Evolutionary conservation across 2,797 vertebrate species (phyloP), one percentile per base, ranked within the genome.

Genomic region (Crotalus adamanteus): DNA sequence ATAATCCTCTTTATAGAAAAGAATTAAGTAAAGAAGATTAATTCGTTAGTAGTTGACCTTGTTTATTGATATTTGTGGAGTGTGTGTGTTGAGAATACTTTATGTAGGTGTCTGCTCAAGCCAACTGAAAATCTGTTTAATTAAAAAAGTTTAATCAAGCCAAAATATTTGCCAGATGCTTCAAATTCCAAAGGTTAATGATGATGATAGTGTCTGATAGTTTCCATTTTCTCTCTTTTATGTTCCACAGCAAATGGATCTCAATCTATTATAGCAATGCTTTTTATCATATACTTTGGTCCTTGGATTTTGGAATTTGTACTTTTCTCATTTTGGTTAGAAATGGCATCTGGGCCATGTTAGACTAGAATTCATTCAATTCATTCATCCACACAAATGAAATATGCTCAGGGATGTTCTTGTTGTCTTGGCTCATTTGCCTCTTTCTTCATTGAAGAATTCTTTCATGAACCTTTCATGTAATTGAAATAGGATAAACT

Each of bases 81-180:
- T 83, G 63, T 93, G 63, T 93, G 93, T 53, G 95, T 95, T 78
- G 93, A 94, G 96, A 73, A 73, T 96, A 93, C 95, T 96, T 92
- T 95, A 83, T 97, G 96, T 94, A 91, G 73, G 63, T 94, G 8
- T 22, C 96, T 97, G 90, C 93, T 88, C 60, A 90, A n/a, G 4
- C 95, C 91, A 95, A 95, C 86, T 95, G 96, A 95, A 96, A 96
- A 78, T 61, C 61, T 83, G 60, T 78, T 61, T 16, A 16, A 47
- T 89, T 94, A 95, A 95, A 93, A 69, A 42, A 89, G 25, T 95
- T 95, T 95, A 93, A 93, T 94, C 1, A 13, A 93, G 86, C 28
- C 87, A 90, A 57, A 95, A 92, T 0, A 1, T 61, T 93, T 92
- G 4, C 89, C 93, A 93, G 73, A 94, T 96, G 85, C 55, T 94